Evolutionary conservation across 2,113 vertebrate species (phyloP), one percentile per base, ranked within the genome.

Genomic region (Galeopterus variegatus): DNA sequence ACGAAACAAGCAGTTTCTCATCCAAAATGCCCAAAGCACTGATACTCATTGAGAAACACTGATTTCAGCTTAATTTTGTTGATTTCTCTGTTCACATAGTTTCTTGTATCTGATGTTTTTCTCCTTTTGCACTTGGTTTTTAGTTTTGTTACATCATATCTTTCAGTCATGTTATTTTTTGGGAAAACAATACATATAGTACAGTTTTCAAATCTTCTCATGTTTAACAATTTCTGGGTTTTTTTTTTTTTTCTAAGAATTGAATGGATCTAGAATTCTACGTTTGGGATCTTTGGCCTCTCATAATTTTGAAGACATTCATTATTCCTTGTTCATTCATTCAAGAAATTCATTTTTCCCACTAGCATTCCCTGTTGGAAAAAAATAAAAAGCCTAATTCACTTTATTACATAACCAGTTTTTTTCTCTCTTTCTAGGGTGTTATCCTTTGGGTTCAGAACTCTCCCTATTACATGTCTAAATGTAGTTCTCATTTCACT

Each of bases 401-500:
- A 33, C 50, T 83, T 88, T 77, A 64, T 87, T 87, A 56, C 90
- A 33, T 48, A 93, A 64, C 19, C 18, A 54, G 18, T 72, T n/a
- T 60, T 19, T 45, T 23, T 56, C 4, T 62, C 36, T 93, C 33
- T 81, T 90, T 81, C 45, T 94, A 80, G 36, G 60, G 70, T 94
- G 26, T 21, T 73, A 62, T 75, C 6, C 52, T 94, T 91, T 95
- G 52, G 15, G 36, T 70, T 92, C 54, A 64, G 21, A 90, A 90
- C 18, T 77, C 50, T 85, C 18, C 18, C 11, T 85, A 89, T 48
- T 33, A 93, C 31, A 8, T 90, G 28, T 94, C 69, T 92, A 65
- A 96, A 94, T 56, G 33, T 79, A 93, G 41, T 81, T 94, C 85
- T 60, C 67, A 65, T 65, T 88, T 92, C 21, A 52, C 79, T 94